These are phyloP conservation scores for Tinea trinotella DNA, from an alignment of 2,888 invertebrate species.

Conservation along the genomic window DNA sequence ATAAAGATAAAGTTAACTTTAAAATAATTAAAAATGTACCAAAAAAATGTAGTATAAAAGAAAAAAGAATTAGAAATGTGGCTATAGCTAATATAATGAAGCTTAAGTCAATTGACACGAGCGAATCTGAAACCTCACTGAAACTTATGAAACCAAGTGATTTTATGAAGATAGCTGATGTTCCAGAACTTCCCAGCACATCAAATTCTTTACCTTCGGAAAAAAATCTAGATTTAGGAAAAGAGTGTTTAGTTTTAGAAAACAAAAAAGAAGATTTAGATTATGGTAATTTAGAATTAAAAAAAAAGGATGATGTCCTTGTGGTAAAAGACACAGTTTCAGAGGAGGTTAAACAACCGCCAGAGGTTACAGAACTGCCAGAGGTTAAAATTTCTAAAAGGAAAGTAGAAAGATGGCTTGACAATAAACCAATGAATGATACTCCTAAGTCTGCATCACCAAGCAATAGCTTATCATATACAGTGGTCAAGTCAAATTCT, in stretches of 20 bases:
- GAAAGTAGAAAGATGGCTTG: constrained; percentile 37
- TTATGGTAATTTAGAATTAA: too few relatives aligned
- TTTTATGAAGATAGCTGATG: neutral
- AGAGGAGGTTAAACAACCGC: too few relatives aligned
- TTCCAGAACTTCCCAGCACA: too few relatives aligned
- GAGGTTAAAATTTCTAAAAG: constrained; percentile 31
- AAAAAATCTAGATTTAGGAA: too few relatives aligned
- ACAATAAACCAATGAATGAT: constrained; percentile 17
- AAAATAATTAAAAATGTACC: constrained; percentile 33
- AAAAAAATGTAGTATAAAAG: constrained; percentile 29
- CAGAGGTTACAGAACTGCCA: neutral
- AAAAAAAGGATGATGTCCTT: too few relatives aligned
- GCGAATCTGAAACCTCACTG: neutral
- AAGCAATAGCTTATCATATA: neutral
- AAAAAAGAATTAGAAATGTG: constrained; percentile 36
- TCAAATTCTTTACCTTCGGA: too few relatives aligned
- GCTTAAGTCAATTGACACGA: constrained; percentile 25
- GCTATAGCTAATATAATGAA: constrained; percentile 44
- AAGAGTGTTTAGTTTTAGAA: too few relatives aligned
- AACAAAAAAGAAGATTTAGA: too few relatives aligned
- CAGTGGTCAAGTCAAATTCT: neutral
- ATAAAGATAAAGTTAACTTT: too few relatives aligned
- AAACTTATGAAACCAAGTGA: constrained; percentile 10
- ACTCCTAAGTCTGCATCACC: neutral
- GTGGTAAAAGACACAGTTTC: too few relatives aligned